Percentiles rank a stretch among this genome's conserved stretches.
These are phyloP conservation scores for Drosophila tanythrix DNA, from an alignment of 2,888 invertebrate genomes.

Conservation along the genomic window DNA sequence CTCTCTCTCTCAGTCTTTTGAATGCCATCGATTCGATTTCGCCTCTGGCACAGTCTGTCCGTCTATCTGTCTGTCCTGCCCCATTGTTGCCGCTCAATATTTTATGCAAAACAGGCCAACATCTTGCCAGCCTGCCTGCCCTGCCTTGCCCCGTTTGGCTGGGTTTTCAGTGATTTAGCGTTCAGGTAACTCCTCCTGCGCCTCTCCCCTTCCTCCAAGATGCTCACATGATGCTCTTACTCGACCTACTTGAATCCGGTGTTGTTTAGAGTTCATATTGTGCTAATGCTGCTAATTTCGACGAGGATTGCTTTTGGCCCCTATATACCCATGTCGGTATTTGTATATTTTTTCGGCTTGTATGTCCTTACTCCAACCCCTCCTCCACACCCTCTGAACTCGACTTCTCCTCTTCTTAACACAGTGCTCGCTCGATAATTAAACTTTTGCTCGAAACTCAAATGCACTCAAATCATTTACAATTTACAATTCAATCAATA, in stretches of 20 bases:
- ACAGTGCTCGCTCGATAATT: not conserved
- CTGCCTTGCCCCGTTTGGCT: slow-evolving; percentile 2
- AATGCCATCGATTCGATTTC: slow-evolving; percentile 21
- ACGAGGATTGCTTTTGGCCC: slow-evolving; percentile 5
- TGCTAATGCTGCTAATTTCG: slow-evolving; percentile 25
- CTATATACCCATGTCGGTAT: not conserved
- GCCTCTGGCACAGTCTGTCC: not conserved
- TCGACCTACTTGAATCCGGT: slow-evolving; percentile 64
- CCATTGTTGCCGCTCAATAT: slow-evolving; percentile 59
- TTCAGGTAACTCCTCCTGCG: slow-evolving; percentile 17
- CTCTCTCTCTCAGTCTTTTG: slow-evolving; percentile 1
- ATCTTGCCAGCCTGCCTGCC: not conserved
- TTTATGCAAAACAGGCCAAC: slow-evolving; percentile 68
- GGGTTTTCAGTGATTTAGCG: slow-evolving; percentile 41
- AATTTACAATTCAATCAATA: not conserved
- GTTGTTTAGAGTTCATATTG: slow-evolving; percentile 53
- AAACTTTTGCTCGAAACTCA: not conserved
- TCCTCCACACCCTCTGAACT: not conserved
- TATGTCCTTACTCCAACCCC: not conserved
- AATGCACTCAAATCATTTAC: not conserved
- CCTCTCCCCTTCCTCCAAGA: not conserved
- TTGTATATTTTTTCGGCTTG: slow-evolving; percentile 5
- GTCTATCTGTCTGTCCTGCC: not conserved
- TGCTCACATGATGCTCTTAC: slow-evolving; percentile 18
- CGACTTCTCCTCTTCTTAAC: not conserved